Evolutionary conservation across 2,888 invertebrate genomes (phyloP), one percentile per base, ranked within the genome.

Genomic region (Callyntrura guangdongensis): DNA sequence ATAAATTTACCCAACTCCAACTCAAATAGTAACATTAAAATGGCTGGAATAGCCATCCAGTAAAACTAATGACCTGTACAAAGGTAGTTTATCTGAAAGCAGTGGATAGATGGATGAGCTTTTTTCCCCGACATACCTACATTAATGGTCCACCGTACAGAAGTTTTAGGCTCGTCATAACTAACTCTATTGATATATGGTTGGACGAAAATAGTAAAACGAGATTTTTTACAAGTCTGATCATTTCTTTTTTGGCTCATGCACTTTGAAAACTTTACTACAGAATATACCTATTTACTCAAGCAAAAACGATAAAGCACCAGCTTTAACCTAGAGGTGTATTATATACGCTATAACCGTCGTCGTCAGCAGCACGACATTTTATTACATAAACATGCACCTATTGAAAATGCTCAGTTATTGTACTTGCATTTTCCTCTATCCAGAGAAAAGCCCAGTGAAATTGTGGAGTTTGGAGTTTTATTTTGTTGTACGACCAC

Each of bases 21-120:
- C 64, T 74, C 85, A 79, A 59, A 83, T 47, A 59, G 85, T 56
- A 85, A 61, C 86, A 61, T 59, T 59, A 81, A 17, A 36, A 53
- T 56, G 64, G 22, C 79, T 87, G 81, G 67, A 87, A 87, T 81
- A 79, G 87, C 87, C 87, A 69, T 69, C 61, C 61, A 90, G 90
- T 90, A 86, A 88, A 90, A 90, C 90, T 90, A 90, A 90, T 90
- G 90, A 90, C 86, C 86, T 90, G 90, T 90, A 82, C 83, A 69
- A 20, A 86, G 77, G 82, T 79, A 86, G 82, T 90, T 86, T 86
- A 90, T 90, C 90, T 86, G 47, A 69, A 72, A 86, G 47, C 47
- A 72, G 77, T 84, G 82, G 67, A 72, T 82, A 82, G 82, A 86
- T 86, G 64, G 77, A 77, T 77, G 77, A 49, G 59, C 59, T 59